Evolutionary conservation across 1,140 invertebrate genomes (phyloP).

Genomic region (Temnothorax longispinosus): DNA sequence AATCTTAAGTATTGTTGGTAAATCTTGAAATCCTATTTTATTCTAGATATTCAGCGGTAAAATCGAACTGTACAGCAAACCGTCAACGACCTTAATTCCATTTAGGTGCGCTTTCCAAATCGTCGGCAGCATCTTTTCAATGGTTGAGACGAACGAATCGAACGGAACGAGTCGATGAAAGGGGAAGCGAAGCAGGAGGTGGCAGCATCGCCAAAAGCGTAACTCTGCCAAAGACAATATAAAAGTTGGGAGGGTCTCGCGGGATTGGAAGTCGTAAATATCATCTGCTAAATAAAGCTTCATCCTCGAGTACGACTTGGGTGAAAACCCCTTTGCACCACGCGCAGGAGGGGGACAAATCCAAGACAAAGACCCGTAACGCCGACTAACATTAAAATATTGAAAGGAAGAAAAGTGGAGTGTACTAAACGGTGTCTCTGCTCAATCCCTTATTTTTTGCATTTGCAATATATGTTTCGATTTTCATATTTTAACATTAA

Average conservation of each 20-base stretch:
- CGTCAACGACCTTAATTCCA: constrained; percentile 61
- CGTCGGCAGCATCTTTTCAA: constrained; percentile 69
- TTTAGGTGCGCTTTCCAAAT: constrained; percentile 58
- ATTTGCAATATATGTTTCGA: neutral
- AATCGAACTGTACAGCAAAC: constrained; percentile 53
- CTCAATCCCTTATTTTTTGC: constrained; percentile 18
- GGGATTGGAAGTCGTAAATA: constrained; percentile 84
- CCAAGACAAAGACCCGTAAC: constrained; percentile 81
- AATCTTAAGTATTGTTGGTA: neutral
- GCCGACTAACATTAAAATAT: constrained; percentile 81
- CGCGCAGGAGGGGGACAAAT: constrained; percentile 57
- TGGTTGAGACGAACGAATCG: constrained; percentile 46
- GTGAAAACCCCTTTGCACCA: constrained; percentile 79
- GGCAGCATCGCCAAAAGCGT: constrained; percentile 63
- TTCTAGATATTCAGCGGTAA: constrained; percentile 10
- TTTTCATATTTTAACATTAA: neutral
- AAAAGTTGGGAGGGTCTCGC: constrained; percentile 79
- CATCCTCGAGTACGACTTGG: constrained; percentile 78
- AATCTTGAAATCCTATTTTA: constrained; percentile 5
- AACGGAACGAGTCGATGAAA: constrained; percentile 61
- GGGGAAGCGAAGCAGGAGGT: constrained; percentile 62
- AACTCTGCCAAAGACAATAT: constrained; percentile 81
- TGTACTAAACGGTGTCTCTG: constrained; percentile 51
- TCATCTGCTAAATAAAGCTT: constrained; percentile 85
- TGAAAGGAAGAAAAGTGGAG: constrained; percentile 66